Percentiles rank a stretch among this genome's conserved stretches.
Evolutionary conservation across 1,140 invertebrate species (phyloP).

Genomic region (Platyscapa corneri): DNA sequence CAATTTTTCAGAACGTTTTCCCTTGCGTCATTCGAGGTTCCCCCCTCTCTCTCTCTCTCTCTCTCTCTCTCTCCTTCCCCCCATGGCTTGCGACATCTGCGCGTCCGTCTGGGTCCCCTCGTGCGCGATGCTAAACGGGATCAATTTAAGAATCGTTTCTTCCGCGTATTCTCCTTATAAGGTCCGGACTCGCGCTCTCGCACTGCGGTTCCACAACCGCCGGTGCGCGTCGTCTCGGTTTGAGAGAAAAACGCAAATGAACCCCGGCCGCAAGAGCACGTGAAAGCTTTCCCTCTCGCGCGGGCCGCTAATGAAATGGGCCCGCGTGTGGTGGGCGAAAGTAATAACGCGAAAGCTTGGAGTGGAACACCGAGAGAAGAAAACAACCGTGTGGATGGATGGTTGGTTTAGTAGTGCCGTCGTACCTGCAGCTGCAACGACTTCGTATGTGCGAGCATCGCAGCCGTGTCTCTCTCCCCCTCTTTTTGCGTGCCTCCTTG

Average conservation of each 20-base stretch:
- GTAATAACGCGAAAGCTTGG: not conserved
- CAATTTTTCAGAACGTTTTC: not conserved
- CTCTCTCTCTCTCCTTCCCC: too few species aligned
- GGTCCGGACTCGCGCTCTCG: not conserved
- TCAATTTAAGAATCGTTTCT: not conserved
- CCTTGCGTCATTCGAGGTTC: not conserved
- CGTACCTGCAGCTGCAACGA: not conserved
- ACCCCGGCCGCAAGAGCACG: not conserved
- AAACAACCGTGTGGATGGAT: too few species aligned
- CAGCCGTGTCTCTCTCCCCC: not conserved
- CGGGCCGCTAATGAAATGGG: not conserved
- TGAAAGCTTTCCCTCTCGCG: too few species aligned
- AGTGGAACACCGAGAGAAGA: too few species aligned
- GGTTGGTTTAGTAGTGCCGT: not conserved
- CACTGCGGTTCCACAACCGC: too few species aligned
- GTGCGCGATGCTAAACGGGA: too few species aligned
- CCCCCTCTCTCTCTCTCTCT: too few species aligned
- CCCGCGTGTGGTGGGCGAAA: not conserved
- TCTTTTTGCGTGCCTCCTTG: not conserved
- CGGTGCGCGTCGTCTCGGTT: not conserved
- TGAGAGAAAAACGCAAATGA: slow-evolving; percentile 3
- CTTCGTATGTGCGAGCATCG: not conserved
- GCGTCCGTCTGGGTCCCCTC: too few species aligned
- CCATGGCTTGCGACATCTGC: too few species aligned
- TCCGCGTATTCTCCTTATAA: slow-evolving; percentile 23